Base-by-base conservation (phyloP, 2,797 vertebrate genomes). In the Chloroceryle inda region DNA sequence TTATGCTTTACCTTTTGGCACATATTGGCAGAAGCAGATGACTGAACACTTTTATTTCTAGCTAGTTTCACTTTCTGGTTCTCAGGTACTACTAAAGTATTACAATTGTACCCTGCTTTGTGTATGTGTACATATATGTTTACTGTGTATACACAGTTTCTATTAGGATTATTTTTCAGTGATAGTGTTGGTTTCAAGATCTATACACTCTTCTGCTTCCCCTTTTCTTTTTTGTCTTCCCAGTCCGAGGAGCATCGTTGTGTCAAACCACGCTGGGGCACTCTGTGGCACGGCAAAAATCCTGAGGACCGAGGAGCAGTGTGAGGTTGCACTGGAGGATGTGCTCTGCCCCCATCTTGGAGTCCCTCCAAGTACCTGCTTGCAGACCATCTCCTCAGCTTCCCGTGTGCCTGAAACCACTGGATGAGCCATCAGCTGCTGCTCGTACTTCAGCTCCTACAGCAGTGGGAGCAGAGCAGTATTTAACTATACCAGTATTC, bases 21-120 rank as follows among this genome's bases (percentile, higher is more conserved):
- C n/a, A 17, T 88, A 35, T 37, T 72, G 21, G 24, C 66, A 68
- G 56, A 83, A 88, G 50, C 37, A 61, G 50, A 23, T 79, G 33
- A 90, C 37, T 79, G 55, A 67, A 53, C 44, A 45, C 31, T 84
- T 76, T 38, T 89, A 52, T 64, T 94, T 75, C 68, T 91, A 15
- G 47, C 14, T 33, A 26, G 37, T 89, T 94, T 81, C 37, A 22
- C 31, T 85, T 95, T 84, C 69, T 89, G 62, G 31, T 96, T 91
- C 77, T 85, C 61, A 21, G 31, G 13, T 76, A 56, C 35, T 85
- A 47, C 22, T 16, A 67, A 37, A 61, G 72, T 85, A 42, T 29
- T 79, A 21, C 17, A 47, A 23, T 42, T 24, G 18, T 72, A 24
- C 27, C 24, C 4, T 83, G 7, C 5, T 75, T 72, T 16, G 9